Base-by-base conservation (phyloP, 2,113 vertebrate species). In the Pyrgilauda ruficollis region DNA sequence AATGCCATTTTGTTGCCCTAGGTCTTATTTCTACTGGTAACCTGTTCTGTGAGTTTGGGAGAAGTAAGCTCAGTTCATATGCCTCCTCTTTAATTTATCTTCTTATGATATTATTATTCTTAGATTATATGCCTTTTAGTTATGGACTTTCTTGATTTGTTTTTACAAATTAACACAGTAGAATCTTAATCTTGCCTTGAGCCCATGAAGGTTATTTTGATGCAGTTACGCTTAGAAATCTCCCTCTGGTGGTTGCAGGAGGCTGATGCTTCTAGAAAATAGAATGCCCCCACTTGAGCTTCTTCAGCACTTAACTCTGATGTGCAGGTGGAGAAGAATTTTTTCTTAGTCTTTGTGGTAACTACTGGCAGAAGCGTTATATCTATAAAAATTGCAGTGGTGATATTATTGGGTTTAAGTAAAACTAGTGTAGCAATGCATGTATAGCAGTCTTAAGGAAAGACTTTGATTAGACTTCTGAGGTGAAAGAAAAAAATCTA, bases 191-290 rank as follows among this genome's bases (percentile, higher is more conserved):
- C 50, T 94, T 90, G 63, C 46, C 12, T 70, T 86, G 68, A 75
- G 72, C 83, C 27, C 0, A 0, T 20, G 61, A 44, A 72, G 55
- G 35, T 72, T 75, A 46, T 63, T 78, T 94, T 89, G 52, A 41
- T 68, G 62, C 44, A 56, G 22, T 67, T 72, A 64, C 3, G 24
- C 44, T 87, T 82, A 30, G 39, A 81, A 95, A 95, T 84, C 94
- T 95, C 94, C 84, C 83, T 84, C 93, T 96, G 92, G 55, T 95
- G 89, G 89, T 59, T 80, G 63, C 56, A 66, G 27, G 49, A 61
- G n/a, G 56, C n/a, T 76, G 69, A 53, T 89, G 46, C 56, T 84
- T 77, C 63, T 55, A 39, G 19, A 63, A 59, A 50, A 43, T 8
- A 43, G 18, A 75, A 44, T 1, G 1, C 33, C 27, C 7, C n/a